These are phyloP conservation scores for Temnothorax unifasciatus DNA, from an alignment of 2,888 invertebrate genomes.

Conservation along the genomic window DNA sequence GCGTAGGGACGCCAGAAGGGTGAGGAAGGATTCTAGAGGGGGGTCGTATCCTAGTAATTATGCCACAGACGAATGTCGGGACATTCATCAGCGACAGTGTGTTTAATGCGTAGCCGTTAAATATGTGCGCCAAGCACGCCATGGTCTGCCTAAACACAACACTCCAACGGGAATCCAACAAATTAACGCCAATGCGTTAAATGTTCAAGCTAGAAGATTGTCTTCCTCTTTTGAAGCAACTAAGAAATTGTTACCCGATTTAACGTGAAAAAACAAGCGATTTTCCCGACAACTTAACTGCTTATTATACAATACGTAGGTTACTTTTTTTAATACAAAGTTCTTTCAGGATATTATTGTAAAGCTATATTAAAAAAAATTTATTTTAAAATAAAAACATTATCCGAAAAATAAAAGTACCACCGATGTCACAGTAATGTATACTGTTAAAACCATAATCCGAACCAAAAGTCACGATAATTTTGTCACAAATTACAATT, in stretches of 20 bases:
- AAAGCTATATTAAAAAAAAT: neutral
- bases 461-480: constrained; percentile 25
- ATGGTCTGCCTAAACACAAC: constrained; percentile 73
- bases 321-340: neutral
- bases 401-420: neutral
- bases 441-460: constrained; percentile 8
- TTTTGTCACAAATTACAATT: neutral
- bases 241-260: constrained; percentile 15
- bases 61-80: constrained; percentile 76
- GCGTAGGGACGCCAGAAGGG: constrained; percentile 10
- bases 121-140: constrained; percentile 78
- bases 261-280: neutral
- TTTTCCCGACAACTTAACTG: neutral
- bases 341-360: neutral
- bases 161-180: constrained; percentile 72
- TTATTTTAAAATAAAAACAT: neutral
- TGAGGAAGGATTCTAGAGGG: constrained; percentile 48
- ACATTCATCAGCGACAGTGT: constrained; percentile 79
- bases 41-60: constrained; percentile 75
- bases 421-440: neutral
- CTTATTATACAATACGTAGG: neutral
- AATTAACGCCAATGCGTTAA: constrained; percentile 81
- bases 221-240: constrained; percentile 29
- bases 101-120: constrained; percentile 78
- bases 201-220: constrained; percentile 75